phyloP scores from a whole-genome alignment of 2,113 vertebrate genomes.

The Hylia prasina region DNA sequence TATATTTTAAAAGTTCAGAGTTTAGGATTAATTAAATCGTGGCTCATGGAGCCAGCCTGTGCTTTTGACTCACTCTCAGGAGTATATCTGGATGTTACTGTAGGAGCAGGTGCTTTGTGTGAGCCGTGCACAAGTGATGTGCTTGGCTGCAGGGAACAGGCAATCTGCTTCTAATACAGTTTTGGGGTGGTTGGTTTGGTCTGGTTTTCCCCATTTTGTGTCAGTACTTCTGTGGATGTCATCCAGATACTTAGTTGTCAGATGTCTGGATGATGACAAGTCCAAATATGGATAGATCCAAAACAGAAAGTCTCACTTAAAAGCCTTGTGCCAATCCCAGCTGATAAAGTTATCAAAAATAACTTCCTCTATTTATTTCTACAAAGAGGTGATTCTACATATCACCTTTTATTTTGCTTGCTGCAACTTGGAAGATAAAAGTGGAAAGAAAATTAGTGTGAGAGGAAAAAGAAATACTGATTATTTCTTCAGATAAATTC shows the following conservation, averaged over 20 bases:
- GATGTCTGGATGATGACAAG: not conserved
- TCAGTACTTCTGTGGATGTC: not conserved
- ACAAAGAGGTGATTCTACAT: not conserved
- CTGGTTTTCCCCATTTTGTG: not conserved
- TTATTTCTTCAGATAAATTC: not conserved
- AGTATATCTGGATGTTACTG: not conserved
- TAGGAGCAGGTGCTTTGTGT: not conserved
- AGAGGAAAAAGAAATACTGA: not conserved
- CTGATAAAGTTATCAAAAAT: not conserved
- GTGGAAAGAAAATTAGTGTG: not conserved
- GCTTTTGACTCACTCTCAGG: not conserved
- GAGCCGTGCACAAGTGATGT: not conserved
- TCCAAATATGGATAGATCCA: not conserved
- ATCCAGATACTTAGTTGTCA: not conserved
- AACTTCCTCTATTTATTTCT: not conserved
- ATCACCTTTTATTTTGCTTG: constrained; percentile 18
- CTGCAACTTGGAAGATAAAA: not conserved
- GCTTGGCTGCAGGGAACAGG: not conserved
- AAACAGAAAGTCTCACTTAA: not conserved
- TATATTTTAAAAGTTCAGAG: not conserved
- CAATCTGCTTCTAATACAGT: not conserved
- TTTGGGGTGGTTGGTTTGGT: not conserved
- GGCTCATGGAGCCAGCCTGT: not conserved
- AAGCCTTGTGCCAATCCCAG: not conserved
- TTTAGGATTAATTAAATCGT: not conserved